Evolutionary conservation across 2,113 vertebrate genomes (phyloP).

Genomic region (Podarcis muralis): DNA sequence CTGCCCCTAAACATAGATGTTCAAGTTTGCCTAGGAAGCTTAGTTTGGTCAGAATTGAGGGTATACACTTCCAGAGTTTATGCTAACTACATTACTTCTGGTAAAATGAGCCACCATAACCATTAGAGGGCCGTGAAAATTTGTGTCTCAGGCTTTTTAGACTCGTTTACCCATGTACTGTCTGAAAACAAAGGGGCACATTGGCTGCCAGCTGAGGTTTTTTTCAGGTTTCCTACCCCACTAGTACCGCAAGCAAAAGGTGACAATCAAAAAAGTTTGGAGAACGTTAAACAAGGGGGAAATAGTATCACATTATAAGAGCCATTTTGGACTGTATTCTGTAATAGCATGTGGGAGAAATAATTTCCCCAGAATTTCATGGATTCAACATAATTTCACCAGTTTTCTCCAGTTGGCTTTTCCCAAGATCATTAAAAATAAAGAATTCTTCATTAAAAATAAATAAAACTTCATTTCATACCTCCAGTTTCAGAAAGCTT

Average conservation of each 20-base stretch:
- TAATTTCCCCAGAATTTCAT: background rate
- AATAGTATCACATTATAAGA: background rate
- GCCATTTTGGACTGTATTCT: background rate
- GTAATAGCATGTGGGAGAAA: background rate
- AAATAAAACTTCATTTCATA: conserved; percentile 63
- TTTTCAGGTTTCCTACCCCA: background rate
- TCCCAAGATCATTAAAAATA: background rate
- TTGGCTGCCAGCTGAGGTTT: no score
- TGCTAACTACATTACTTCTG: no score
- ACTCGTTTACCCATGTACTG: no score
- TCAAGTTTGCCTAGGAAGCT: no score
- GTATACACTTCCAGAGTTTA: no score
- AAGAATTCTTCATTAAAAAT: background rate
- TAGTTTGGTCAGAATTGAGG: no score
- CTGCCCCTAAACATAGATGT: no score
- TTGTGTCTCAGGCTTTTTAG: no score
- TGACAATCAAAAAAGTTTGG: background rate
- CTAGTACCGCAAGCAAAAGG: background rate
- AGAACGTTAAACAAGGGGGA: background rate
- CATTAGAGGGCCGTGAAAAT: no score
- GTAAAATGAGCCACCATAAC: no score
- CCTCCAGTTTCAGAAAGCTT: conserved; percentile 93
- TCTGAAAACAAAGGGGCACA: no score
- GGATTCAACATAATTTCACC: background rate
- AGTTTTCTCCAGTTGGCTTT: background rate